Evolutionary conservation across 2,797 vertebrate species (phyloP).

Genomic region (Leucoraja ocellata): DNA sequence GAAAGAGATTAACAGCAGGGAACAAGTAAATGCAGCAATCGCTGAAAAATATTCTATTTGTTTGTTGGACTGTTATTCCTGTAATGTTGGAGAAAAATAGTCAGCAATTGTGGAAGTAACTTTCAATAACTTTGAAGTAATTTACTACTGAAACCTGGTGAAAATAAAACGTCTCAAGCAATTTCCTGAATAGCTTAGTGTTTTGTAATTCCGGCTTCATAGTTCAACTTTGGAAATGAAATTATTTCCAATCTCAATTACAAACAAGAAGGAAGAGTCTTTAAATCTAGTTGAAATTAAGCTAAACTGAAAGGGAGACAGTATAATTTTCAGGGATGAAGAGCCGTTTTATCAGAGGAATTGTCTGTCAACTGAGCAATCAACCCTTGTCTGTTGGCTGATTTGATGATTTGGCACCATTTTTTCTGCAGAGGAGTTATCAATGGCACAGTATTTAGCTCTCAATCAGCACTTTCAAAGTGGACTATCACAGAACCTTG

Average conservation of each 20-base stretch:
- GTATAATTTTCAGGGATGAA: too few relatives aligned
- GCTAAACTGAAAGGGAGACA: neutral
- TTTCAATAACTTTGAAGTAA: too few relatives aligned
- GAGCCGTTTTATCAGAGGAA: too few relatives aligned
- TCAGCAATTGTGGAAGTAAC: neutral
- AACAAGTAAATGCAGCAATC: too few relatives aligned
- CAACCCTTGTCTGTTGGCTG: too few relatives aligned
- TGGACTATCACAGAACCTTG: too few relatives aligned
- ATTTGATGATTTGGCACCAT: too few relatives aligned
- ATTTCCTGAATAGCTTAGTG: neutral
- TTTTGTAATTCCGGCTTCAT: neutral
- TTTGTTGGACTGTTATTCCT: neutral
- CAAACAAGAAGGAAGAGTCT: neutral
- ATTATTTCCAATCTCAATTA: constrained; percentile 11
- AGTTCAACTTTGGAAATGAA: neutral
- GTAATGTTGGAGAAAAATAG: neutral
- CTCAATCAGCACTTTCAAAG: too few relatives aligned
- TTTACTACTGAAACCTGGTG: neutral
- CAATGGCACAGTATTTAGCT: too few relatives aligned
- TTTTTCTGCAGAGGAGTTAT: too few relatives aligned
- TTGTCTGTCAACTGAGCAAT: too few relatives aligned
- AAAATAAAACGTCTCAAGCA: neutral
- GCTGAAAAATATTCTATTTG: neutral
- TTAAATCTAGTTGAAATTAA: neutral
- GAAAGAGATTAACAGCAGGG: too few relatives aligned